Conservation (phyloP, 92 coral and sea anemone genomes). For the Epizoanthus illoricatus region DNA sequence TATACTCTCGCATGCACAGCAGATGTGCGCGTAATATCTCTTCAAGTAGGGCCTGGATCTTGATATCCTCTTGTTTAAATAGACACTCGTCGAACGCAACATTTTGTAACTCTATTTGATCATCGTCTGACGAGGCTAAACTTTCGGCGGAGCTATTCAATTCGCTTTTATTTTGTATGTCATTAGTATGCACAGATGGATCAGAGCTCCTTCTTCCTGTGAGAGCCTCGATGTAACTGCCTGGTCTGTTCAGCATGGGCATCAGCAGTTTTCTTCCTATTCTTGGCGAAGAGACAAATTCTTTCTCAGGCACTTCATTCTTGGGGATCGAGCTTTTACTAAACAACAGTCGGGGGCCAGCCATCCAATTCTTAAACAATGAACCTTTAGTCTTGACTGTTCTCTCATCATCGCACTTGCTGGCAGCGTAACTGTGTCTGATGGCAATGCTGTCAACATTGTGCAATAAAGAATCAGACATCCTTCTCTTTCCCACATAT, state of each 20-base stretch:
- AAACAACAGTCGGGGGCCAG: constrained; percentile 12
- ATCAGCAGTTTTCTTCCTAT: constrained; percentile 28
- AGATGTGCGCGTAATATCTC: constrained; percentile 23
- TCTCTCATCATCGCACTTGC: constrained; percentile 14
- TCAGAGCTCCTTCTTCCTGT: constrained; percentile 25
- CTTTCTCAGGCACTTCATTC: constrained; percentile 3
- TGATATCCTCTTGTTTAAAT: constrained; percentile 30
- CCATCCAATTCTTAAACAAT: constrained; percentile 1
- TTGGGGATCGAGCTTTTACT: constrained; percentile 11
- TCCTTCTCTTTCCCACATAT: background rate
- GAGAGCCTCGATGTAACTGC: constrained; percentile 14
- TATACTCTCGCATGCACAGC: constrained; percentile 15
- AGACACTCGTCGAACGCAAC: constrained; percentile 8
- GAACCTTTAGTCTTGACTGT: constrained; percentile 18
- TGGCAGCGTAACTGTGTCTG: constrained; percentile 12
- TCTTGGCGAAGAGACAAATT: constrained; percentile 15
- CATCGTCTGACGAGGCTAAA: constrained; percentile 15
- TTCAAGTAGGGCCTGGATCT: constrained; percentile 27
- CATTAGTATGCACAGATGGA: background rate
- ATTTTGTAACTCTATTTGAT: constrained; percentile 13
- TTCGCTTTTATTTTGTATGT: background rate
- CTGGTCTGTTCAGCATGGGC: constrained; percentile 36
- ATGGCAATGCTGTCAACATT: constrained; percentile 3
- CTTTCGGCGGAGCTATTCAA: constrained; percentile 3
- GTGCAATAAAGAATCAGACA: constrained; percentile 32